Percentiles rank a stretch among this genome's conserved stretches.
phyloP scores from a whole-genome alignment of 2,113 vertebrate genomes.

The Pleuronectes platessa region DNA sequence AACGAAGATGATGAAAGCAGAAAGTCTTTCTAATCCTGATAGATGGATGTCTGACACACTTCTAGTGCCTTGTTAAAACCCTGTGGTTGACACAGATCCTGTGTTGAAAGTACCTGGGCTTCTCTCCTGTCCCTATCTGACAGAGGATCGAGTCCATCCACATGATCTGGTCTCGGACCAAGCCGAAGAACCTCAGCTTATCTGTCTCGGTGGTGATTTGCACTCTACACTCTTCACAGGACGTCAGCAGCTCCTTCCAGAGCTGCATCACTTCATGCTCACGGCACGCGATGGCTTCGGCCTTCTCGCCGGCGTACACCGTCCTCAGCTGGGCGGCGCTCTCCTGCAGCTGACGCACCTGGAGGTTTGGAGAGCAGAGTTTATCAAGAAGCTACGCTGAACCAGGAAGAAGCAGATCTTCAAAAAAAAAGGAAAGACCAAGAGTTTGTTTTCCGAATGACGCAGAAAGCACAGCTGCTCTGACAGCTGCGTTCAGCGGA shows the following conservation, averaged over 20 bases:
- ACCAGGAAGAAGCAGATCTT: neutral
- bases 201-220: conserved; percentile 92
- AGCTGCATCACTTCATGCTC: conserved; percentile 92
- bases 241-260: conserved; percentile 93
- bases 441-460: conserved; percentile 36
- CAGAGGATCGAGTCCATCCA: conserved; percentile 94
- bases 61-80: neutral
- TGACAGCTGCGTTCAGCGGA: conserved; percentile 32
- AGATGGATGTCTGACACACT: neutral
- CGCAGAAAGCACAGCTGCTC: conserved; percentile 55
- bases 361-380: conserved; percentile 4
- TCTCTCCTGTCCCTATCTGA: conserved; percentile 92
- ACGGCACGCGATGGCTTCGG: conserved; percentile 88
- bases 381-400: conserved; percentile 15
- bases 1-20: too few species aligned
- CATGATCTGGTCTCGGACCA: conserved; percentile 89
- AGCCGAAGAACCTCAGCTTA: conserved; percentile 89
- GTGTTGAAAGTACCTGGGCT: conserved; percentile 86
- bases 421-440: neutral
- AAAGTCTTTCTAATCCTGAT: too few species aligned
- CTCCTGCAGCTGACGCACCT: conserved; percentile 95
- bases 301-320: conserved; percentile 93
- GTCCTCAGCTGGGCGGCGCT: conserved; percentile 93
- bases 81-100: neutral
- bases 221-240: conserved; percentile 91